phyloP scores from a whole-genome alignment of 2,113 vertebrate genomes.

The Dicentrarchus labrax region DNA sequence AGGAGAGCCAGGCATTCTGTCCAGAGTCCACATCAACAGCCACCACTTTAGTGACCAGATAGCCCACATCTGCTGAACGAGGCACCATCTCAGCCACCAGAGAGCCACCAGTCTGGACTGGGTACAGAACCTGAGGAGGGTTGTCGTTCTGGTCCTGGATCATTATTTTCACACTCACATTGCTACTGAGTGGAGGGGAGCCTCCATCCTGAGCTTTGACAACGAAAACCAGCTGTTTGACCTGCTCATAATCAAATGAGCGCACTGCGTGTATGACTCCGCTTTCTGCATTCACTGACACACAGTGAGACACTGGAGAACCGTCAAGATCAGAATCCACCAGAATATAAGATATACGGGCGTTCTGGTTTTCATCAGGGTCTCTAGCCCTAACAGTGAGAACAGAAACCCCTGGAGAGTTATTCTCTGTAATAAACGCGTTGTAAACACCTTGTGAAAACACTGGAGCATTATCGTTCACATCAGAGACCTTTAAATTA shows the following conservation, averaged over 20 bases:
- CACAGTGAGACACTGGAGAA: slow-evolving; percentile 27
- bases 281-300: slow-evolving; percentile 50
- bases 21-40: slow-evolving; percentile 45
- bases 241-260: slow-evolving; percentile 63
- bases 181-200: slow-evolving; percentile 50
- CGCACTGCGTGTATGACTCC: slow-evolving; percentile 53
- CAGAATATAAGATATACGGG: slow-evolving; percentile 56
- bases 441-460: slow-evolving; percentile 49
- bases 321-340: neutral
- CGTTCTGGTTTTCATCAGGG: slow-evolving; percentile 55
- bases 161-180: slow-evolving; percentile 28
- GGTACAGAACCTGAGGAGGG: slow-evolving; percentile 1
- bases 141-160: slow-evolving; percentile 29
- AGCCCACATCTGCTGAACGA: slow-evolving; percentile 33
- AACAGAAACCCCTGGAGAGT: slow-evolving; percentile 20
- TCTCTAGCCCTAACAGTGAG: neutral
- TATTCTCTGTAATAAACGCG: slow-evolving; percentile 69
- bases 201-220: slow-evolving; percentile 53
- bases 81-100: slow-evolving; percentile 22
- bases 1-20: slow-evolving; percentile 19
- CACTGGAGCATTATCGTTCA: slow-evolving; percentile 75
- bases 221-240: slow-evolving; percentile 28
- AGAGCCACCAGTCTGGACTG: slow-evolving; percentile 22
- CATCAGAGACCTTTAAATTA: slow-evolving; percentile 67
- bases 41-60: slow-evolving; percentile 33